Percentiles rank a stretch among this genome's conserved stretches.
phyloP scores from a whole-genome alignment of 1,140 invertebrate species.

The Diploscapter pachys region DNA sequence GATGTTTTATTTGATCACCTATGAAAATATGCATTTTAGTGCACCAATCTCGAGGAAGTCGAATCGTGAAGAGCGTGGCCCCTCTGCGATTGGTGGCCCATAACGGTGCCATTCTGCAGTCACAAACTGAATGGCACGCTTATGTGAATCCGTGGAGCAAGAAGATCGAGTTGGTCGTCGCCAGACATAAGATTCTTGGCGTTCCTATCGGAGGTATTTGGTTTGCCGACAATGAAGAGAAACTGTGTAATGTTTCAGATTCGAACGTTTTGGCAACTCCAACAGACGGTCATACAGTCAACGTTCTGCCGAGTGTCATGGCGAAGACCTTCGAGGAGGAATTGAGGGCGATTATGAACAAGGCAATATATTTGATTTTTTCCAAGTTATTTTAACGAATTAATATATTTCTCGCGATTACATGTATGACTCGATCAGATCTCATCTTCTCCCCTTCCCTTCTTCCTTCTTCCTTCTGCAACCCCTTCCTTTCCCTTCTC shows the following conservation, averaged over 20 bases:
- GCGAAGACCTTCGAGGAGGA: conserved; percentile 33
- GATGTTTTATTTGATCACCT: neutral
- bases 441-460: neutral
- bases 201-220: conserved; percentile 36
- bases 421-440: neutral
- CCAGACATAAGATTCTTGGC: conserved; percentile 72
- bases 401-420: too few relatives aligned
- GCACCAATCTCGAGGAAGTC: conserved; percentile 2
- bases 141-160: conserved; percentile 89
- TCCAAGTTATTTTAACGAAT: neutral
- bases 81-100: conserved; percentile 49
- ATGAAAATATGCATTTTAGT: conserved; percentile 27
- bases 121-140: conserved; percentile 82
- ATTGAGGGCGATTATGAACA: conserved; percentile 28
- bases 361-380: conserved; percentile 15
- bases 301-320: conserved; percentile 21
- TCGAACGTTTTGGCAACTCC: conserved; percentile 13
- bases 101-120: conserved; percentile 43
- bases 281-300: neutral
- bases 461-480: conserved; percentile 4
- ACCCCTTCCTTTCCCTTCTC: neutral
- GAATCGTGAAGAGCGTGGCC: conserved; percentile 42
- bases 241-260: conserved; percentile 27
- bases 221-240: conserved; percentile 8
- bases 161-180: conserved; percentile 83